These are phyloP conservation scores for Temnopleurus reevesii DNA, from an alignment of 53 echinoderm and acorn worm genomes.

Conservation along the genomic window DNA sequence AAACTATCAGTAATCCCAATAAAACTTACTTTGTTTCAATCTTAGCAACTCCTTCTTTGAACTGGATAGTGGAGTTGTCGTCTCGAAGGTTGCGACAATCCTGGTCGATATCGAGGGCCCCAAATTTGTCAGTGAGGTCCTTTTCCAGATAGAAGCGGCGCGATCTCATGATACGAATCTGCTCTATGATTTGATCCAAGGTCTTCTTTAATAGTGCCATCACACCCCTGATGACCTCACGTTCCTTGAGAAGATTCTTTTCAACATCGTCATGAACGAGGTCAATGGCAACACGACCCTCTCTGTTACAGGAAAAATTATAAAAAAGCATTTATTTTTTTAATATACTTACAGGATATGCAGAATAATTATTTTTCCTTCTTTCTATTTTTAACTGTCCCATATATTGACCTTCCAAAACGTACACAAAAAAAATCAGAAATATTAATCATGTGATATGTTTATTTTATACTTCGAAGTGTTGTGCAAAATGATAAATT, in stretches of 20 bases:
- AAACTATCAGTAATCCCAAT: neutral
- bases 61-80: constrained; percentile 73
- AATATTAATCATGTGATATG: no score
- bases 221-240: constrained; percentile 81
- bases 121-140: constrained; percentile 94
- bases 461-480: no score
- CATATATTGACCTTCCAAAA: no score
- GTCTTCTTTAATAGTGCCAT: constrained; percentile 96
- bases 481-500: no score
- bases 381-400: no score
- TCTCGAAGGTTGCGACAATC: constrained; percentile 87
- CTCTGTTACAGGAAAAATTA: constrained; percentile 54
- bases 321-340: no score
- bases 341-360: no score
- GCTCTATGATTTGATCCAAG: constrained; percentile 91
- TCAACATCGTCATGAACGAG: constrained; percentile 97
- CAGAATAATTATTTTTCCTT: no score
- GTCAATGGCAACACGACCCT: constrained; percentile 86
- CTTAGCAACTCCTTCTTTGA: constrained; percentile 79
- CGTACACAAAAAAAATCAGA: no score
- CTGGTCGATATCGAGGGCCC: constrained; percentile 84
- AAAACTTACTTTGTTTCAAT: constrained; percentile 94
- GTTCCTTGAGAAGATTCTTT: constrained; percentile 89
- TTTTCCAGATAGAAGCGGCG: constrained; percentile 87
- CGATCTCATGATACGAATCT: constrained; percentile 91